A percentile compares a stretch with the other conserved stretches of the same genome.
These are phyloP conservation scores for Cetonia aurata DNA, from an alignment of 2,888 invertebrate genomes.

Conservation along the genomic window DNA sequence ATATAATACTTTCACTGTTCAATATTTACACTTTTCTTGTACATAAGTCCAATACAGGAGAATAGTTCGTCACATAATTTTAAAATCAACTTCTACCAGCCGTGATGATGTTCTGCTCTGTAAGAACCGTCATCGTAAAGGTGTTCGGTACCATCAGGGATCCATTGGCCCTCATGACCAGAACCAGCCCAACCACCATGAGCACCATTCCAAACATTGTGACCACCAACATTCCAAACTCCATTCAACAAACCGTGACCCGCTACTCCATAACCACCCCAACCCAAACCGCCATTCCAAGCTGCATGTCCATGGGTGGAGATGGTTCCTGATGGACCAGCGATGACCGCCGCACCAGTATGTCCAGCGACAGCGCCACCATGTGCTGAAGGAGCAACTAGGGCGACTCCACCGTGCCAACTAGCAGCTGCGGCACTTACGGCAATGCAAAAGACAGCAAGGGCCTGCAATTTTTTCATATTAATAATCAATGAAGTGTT, in stretches of 20 bases:
- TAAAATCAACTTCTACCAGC: background rate
- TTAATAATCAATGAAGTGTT: background rate
- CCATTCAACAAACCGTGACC: slow-evolving; percentile 31
- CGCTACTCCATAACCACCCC: slow-evolving; percentile 17
- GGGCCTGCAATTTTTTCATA: slow-evolving; percentile 16
- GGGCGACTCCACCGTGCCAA: slow-evolving; percentile 38
- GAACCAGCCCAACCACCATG: slow-evolving; percentile 50
- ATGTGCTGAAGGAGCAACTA: slow-evolving; percentile 38
- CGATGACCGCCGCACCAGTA: slow-evolving; percentile 31
- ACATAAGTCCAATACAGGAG: too few relatives aligned
- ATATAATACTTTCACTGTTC: too few relatives aligned
- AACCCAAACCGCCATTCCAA: slow-evolving; percentile 26
- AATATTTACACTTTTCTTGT: too few relatives aligned
- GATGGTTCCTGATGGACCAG: slow-evolving; percentile 35
- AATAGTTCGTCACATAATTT: too few relatives aligned
- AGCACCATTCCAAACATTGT: slow-evolving; percentile 34
- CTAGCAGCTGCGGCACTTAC: slow-evolving; percentile 39
- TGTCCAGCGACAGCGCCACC: slow-evolving; percentile 29
- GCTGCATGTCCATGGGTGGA: slow-evolving; percentile 38
- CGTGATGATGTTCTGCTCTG: slow-evolving; percentile 52
- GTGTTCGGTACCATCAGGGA: slow-evolving; percentile 55
- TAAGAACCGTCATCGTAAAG: slow-evolving; percentile 59
- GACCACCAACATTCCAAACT: background rate
- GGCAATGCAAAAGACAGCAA: slow-evolving; percentile 40
- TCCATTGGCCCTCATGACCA: slow-evolving; percentile 55